Conservation (phyloP, 2,888 invertebrate species). For the Aspidapion aeneum region DNA sequence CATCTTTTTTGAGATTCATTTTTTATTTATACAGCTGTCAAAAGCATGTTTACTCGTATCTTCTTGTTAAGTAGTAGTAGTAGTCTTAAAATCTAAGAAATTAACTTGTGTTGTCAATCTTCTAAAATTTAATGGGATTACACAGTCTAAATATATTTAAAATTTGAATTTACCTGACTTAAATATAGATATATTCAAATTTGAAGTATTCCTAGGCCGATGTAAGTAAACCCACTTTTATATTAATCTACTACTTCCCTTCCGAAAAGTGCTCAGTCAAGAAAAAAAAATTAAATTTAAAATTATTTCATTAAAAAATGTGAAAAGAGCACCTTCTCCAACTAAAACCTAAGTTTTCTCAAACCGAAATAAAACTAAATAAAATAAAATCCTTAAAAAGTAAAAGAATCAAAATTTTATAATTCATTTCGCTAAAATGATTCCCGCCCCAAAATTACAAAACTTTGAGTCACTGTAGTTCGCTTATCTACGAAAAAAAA, state of each 20-base stretch:
- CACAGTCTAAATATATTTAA: no score
- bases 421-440: not conserved
- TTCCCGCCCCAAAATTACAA: not conserved
- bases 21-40: not conserved
- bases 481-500: not conserved
- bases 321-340: not conserved
- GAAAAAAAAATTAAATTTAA: not conserved
- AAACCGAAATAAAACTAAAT: not conserved
- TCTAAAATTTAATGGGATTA: no score
- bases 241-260: not conserved
- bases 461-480: not conserved
- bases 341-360: not conserved
- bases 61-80: not conserved
- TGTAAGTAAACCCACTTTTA: no score
- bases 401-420: not conserved
- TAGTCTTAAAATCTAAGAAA: not conserved
- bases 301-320: not conserved
- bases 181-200: no score
- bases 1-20: constrained; percentile 2
- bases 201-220: no score
- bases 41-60: not conserved
- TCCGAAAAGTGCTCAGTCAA: not conserved
- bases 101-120: not conserved
- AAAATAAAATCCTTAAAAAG: not conserved
- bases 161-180: no score